Evolutionary conservation across 2,113 vertebrate species (phyloP), one percentile per base, ranked within the genome.

Genomic region (Brienomyrus brachyistius): DNA sequence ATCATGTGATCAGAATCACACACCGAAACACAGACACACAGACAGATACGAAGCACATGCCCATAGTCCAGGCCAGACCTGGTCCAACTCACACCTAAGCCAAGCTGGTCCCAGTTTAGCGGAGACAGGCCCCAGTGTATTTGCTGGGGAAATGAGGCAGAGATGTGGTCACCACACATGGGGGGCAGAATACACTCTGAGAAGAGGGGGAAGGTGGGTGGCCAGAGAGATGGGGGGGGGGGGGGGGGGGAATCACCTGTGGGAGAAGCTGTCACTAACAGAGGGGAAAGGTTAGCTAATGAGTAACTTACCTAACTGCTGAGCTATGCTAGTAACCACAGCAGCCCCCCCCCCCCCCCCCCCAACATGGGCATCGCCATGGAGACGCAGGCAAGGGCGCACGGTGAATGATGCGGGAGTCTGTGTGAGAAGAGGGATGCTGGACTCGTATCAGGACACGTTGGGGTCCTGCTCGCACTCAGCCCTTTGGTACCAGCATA

Each of bases 401-500:
- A 80, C 31, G 70, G 88, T 74, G 47, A 82, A 62, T 52, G 89
- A 91, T 74, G 86, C 62, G 87, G 91, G 88, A 48, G 15, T 43
- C 52, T 54, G n/a, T 88, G 90, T 84, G 56, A 84, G 91, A 90
- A 92, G 94, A 91, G 91, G 94, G 95, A 95, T 95, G 94, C 83
- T 91, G 50, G 90, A 70, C 85, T 83, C 89, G 89, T 90, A 93
- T 91, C 88, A 90, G 40, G 93, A 88, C 62, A 82, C 89, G 23
- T 92, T 84, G 59, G 86, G 93, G 95, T 95, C 95, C 94, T 93
- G 92, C 93, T 93, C 89, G 94, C 94, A 95, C 95, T 96, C 96
- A 96, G 95, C 94, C 95, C 96, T 96, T 95, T 96, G 95, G 96
- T 96, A 95, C 94, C 94, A 94, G 94, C 95, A 96, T 96, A 94